These are phyloP conservation scores for Araneus ventricosus DNA, from an alignment of 1,140 invertebrate species.

Conservation along the genomic window DNA sequence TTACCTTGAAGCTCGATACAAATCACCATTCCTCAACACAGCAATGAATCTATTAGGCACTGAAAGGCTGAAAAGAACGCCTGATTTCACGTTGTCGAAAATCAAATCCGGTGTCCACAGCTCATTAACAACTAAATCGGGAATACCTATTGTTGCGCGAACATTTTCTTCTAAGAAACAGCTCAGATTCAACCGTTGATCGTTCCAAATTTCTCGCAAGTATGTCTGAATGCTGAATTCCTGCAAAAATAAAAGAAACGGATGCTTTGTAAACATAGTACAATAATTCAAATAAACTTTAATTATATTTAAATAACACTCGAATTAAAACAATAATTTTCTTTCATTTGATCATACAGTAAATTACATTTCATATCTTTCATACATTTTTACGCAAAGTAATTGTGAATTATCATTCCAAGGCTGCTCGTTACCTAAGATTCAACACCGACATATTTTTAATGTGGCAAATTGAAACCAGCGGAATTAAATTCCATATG, in stretches of 20 bases:
- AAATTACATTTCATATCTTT: too few relatives aligned
- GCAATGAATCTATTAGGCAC: constrained; percentile 47
- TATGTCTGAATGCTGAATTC: constrained; percentile 68
- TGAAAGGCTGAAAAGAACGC: constrained; percentile 22
- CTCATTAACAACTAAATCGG: not conserved
- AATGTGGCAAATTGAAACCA: too few relatives aligned
- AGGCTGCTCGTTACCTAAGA: too few relatives aligned
- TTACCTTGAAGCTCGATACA: not conserved
- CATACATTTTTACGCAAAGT: too few relatives aligned
- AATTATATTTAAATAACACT: too few relatives aligned
- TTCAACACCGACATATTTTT: too few relatives aligned
- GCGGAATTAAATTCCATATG: too few relatives aligned
- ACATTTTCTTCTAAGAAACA: not conserved
- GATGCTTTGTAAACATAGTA: too few relatives aligned
- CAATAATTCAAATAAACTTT: too few relatives aligned
- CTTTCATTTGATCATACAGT: too few relatives aligned
- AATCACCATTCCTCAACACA: not conserved
- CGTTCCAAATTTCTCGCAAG: constrained; percentile 63
- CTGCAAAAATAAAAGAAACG: not conserved
- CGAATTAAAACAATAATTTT: too few relatives aligned
- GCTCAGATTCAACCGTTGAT: constrained; percentile 61
- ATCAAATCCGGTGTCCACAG: constrained; percentile 73
- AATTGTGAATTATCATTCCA: too few relatives aligned
- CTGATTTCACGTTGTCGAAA: constrained; percentile 67
- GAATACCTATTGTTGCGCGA: not conserved